Base-by-base conservation (phyloP, 2,888 invertebrate genomes). In the Sphinx pinastri region DNA sequence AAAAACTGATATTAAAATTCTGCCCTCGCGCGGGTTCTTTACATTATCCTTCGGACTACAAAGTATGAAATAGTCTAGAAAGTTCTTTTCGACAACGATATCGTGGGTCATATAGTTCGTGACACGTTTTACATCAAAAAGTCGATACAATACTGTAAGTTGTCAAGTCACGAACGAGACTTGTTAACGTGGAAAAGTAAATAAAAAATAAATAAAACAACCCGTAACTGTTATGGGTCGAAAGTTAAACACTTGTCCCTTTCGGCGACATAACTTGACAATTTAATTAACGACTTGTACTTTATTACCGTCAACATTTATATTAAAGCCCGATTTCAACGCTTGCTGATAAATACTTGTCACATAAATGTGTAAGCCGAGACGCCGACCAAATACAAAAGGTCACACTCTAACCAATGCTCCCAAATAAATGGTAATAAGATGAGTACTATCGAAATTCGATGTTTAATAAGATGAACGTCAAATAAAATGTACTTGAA, bases 51-150 rank as follows among this genome's bases (percentile, higher is more conserved):
- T n/a, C 16, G 47, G 45, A 45, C 60, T 47, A 60, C 45, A 45
- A 45, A 60, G 38, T 38, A n/a, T 31, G 58, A 14, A 38, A n/a
- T 59, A 31, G 31, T 38, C 58, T 2, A 59, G 58, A 59, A 59
- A 8, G 58, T 59, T 59, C 58, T 59, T 59, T 59, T 59, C 58
- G 31, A 59, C 38, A 59, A 10, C 25, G 57, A 31, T n/a, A 16
- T 3, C n/a, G 2, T 60, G 60, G 60, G 47, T 16, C 11, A 60
- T 57, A 57, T 25, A 25, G 25, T 16, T 4, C 45, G 4, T 1
- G n/a, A 47, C 60, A 60, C 60, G 60, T 16, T 60, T 60, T 60
- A 45, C 31, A 59, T 38, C 58, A 6, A 16, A 60, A 57, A 60
- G 3, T 16, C 47, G 16, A 60, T 16, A n/a, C 11, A 38, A 60